Evolutionary conservation across 2,113 vertebrate genomes (phyloP).

Genomic region (Toxotes chatareus): DNA sequence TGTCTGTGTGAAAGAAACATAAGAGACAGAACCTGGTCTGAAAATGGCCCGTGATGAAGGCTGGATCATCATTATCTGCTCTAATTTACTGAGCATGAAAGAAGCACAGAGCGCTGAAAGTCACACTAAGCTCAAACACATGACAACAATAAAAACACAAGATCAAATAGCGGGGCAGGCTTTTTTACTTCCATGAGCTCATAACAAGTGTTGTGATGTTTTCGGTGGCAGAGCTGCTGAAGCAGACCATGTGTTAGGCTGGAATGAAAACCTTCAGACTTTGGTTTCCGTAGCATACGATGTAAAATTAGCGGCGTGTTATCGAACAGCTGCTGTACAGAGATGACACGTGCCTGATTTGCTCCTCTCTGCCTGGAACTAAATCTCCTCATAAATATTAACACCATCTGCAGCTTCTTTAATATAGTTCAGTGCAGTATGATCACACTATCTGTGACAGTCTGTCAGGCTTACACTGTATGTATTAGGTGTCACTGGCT

Average conservation of each 20-base stretch:
- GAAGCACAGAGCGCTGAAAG: no score
- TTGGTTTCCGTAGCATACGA: neutral
- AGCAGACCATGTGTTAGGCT: no score
- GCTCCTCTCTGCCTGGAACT: neutral
- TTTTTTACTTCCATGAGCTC: no score
- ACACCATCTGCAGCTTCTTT: neutral
- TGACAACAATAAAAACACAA: no score
- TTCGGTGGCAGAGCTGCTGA: neutral
- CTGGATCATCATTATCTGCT: no score
- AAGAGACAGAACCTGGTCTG: no score
- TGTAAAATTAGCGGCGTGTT: neutral
- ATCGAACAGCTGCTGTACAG: neutral
- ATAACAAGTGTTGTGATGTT: neutral
- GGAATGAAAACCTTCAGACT: neutral
- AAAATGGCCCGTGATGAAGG: no score
- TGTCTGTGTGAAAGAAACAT: no score
- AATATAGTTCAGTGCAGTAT: neutral
- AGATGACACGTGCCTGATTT: neutral
- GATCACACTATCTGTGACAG: no score
- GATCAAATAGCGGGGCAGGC: no score
- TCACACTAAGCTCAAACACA: no score
- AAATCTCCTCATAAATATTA: slow-evolving; percentile 10
- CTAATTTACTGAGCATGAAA: no score
- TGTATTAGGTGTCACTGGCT: neutral
- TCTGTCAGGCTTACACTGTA: neutral